Evolutionary conservation across 2,113 vertebrate species (phyloP).

Genomic region (Toxotes chatareus): DNA sequence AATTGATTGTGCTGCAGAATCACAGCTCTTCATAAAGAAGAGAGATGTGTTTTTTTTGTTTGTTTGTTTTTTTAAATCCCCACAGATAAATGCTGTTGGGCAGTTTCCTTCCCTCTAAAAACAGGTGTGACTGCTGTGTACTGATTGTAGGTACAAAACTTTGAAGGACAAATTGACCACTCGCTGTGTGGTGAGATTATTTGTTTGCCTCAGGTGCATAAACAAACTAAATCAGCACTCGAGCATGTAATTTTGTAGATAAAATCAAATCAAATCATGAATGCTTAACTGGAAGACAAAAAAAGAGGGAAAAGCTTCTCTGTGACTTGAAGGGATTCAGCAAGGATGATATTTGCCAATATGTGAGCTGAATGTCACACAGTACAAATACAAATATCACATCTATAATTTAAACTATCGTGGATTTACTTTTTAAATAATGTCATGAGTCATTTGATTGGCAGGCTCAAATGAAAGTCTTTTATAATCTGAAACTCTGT

Average conservation of each 20-base stretch:
- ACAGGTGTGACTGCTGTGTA: not conserved
- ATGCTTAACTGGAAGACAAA: not conserved
- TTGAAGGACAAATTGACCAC: not conserved
- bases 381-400: not conserved
- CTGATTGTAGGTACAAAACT: not conserved
- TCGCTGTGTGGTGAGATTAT: not conserved
- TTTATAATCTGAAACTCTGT: not conserved
- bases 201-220: not conserved
- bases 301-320: not conserved
- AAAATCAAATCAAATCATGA: not conserved
- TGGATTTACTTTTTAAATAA: not conserved
- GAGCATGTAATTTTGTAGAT: not conserved
- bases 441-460: not conserved
- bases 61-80: not conserved
- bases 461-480: too few species aligned
- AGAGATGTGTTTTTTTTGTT: not conserved
- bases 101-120: not conserved
- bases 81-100: rapidly evolving
- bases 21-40: constrained; percentile 1
- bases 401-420: not conserved
- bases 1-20: constrained; percentile 49
- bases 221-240: not conserved
- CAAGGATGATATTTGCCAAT: not conserved
- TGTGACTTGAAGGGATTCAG: not conserved
- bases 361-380: not conserved